phyloP scores from a whole-genome alignment of 2,797 vertebrate species.

The Malurus leucopterus region DNA sequence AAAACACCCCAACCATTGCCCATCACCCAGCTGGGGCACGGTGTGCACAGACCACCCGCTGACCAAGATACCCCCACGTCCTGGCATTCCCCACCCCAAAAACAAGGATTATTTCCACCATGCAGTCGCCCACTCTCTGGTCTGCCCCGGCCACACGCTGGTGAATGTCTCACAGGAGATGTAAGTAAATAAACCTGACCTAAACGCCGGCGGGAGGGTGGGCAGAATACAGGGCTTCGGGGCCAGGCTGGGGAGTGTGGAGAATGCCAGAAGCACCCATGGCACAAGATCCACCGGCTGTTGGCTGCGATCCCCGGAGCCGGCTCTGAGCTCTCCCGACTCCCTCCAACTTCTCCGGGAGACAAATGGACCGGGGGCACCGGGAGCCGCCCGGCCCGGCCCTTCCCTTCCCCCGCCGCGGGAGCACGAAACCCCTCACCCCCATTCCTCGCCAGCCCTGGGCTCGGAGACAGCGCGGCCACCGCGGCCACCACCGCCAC shows the following conservation, averaged over 20 bases:
- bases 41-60: accelerated
- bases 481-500: neutral
- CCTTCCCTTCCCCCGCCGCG: no score
- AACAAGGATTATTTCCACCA: neutral
- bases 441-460: accelerated
- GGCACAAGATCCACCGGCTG: accelerated
- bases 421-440: neutral
- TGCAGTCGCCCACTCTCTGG: accelerated
- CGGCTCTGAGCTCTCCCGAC: neutral
- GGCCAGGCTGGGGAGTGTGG: neutral
- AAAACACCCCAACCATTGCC: accelerated
- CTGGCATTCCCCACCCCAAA: neutral
- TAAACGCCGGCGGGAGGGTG: accelerated
- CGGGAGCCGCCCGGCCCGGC: neutral
- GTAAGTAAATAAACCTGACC: neutral
- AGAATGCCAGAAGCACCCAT: accelerated
- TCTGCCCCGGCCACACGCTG: accelerated
- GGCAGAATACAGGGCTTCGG: neutral
- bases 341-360: neutral
- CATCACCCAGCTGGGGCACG: accelerated
- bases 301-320: neutral
- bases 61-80: accelerated
- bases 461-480: accelerated
- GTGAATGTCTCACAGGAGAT: accelerated
- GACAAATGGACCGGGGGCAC: neutral